Conservation (phyloP, 2,113 vertebrate species). For the Naja naja region DNA sequence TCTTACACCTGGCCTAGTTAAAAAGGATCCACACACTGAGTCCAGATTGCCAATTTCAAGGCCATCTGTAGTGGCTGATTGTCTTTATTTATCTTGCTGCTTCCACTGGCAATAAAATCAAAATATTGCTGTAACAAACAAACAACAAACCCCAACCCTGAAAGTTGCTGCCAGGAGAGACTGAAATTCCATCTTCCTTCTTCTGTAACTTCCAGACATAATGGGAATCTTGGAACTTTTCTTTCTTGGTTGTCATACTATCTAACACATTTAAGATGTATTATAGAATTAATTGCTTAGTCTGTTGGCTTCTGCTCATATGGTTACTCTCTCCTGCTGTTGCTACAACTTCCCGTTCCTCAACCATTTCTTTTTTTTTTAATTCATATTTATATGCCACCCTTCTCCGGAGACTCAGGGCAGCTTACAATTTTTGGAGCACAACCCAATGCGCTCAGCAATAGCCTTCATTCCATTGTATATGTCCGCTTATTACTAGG, state of each 20-base stretch:
- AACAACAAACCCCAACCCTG: not conserved
- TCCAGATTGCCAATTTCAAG: constrained; percentile 43
- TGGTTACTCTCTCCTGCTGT: not conserved
- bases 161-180: not conserved
- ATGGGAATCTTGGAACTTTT: not conserved
- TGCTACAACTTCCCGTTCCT: not conserved
- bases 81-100: constrained; percentile 40
- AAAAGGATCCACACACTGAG: constrained; percentile 46
- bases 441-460: too few relatives aligned
- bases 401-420: too few relatives aligned
- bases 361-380: not conserved
- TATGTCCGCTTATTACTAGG: too few relatives aligned
- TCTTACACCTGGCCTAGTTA: constrained; percentile 59
- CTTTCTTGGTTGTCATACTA: not conserved
- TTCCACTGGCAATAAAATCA: constrained; percentile 46
- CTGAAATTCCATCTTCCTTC: not conserved
- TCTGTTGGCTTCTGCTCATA: not conserved
- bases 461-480: too few relatives aligned
- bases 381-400: too few relatives aligned
- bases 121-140: not conserved
- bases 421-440: too few relatives aligned
- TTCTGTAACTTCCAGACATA: not conserved
- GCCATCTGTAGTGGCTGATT: constrained; percentile 57
- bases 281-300: not conserved
- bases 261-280: not conserved